Percentiles rank a stretch among this genome's conserved stretches.
These are phyloP conservation scores for Bufotes viridis DNA, from an alignment of 2,797 vertebrate species.

Conservation along the genomic window DNA sequence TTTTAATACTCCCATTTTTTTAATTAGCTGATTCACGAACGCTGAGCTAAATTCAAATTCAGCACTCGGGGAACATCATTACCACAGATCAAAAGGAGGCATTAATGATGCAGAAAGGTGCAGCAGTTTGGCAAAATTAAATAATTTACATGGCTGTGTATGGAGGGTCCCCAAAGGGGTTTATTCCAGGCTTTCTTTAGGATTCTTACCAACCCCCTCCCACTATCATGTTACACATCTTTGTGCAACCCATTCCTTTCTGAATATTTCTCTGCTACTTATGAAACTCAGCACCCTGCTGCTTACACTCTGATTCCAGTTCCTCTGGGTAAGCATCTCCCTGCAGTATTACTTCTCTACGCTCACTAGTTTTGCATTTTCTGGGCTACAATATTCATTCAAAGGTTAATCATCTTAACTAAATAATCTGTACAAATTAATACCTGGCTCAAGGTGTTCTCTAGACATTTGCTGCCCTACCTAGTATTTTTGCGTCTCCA, in stretches of 20 bases:
- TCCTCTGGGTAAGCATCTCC: slow-evolving; percentile 52
- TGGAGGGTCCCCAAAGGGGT: slow-evolving; percentile 65
- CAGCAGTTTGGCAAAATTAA: slow-evolving; percentile 81
- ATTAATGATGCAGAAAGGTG: slow-evolving; percentile 81
- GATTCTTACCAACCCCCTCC: slow-evolving; percentile 51
- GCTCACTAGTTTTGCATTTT: slow-evolving; percentile 51
- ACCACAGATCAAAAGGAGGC: slow-evolving; percentile 81
- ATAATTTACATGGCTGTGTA: slow-evolving; percentile 78
- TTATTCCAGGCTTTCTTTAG: slow-evolving; percentile 51
- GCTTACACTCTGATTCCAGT: slow-evolving; percentile 52
- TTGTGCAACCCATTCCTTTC: slow-evolving; percentile 34
- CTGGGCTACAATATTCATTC: slow-evolving; percentile 42
- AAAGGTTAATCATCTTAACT: slow-evolving; percentile 59
- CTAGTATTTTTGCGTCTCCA: neutral
- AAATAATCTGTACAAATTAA: slow-evolving; percentile 53
- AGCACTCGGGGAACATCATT: slow-evolving; percentile 78
- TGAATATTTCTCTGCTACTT: slow-evolving; percentile 58
- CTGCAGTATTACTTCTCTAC: slow-evolving; percentile 42
- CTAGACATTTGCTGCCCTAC: slow-evolving; percentile 22
- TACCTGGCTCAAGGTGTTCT: slow-evolving; percentile 35
- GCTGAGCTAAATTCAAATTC: slow-evolving; percentile 63
- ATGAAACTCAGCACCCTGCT: slow-evolving; percentile 54
- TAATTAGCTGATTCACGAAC: slow-evolving; percentile 68
- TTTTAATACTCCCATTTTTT: slow-evolving; percentile 63
- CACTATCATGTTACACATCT: slow-evolving; percentile 32